Evolutionary conservation across 2,797 vertebrate genomes (phyloP), one percentile per base, ranked within the genome.

Genomic region (Setipinna tenuifilis): DNA sequence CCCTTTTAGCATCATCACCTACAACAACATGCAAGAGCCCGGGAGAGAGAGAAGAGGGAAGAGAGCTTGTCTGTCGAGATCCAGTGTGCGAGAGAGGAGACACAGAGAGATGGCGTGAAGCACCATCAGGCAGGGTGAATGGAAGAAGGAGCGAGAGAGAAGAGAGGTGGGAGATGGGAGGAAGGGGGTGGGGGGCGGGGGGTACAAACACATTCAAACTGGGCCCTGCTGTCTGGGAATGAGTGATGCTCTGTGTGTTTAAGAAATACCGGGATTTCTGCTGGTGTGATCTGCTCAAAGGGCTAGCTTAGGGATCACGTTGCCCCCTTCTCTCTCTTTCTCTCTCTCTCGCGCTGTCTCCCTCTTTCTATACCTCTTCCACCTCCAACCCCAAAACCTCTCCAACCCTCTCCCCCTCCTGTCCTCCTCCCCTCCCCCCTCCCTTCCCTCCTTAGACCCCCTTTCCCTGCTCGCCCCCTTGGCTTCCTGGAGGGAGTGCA

Each of bases 401-500:
- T 54, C 50, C 50, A 54, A 10, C 83, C 14, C 12, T 14, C 28
- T 75, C 68, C 17, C 12, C 17, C 65, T 17, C 23, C 62, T 1
- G 4, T 48, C 46, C 10, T 48, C 7, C 50, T 28, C 57, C 7
- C 28, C 35, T 19, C 81, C 19, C 81, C 14, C 65, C 2, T n/a
- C 59, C 84, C 82, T 31, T 25, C 85, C 44, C 44, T 41, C 50
- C 41, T 78, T 57, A 7, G 59, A 82, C 31, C 50, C 83, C 59
- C 46, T 61, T 84, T 41, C 28, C 31, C 71, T 6, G 35, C 19
- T 78, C 71, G 7, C 85, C 88, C 90, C 89, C 90, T 85, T 86
- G 83, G 90, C 86, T 90, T 91, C 90, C 90, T 90, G 89, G 83
- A 88, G 83, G 83, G 90, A 89, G 88, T 83, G 83, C 81, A 84